These are phyloP conservation scores for Lycophotia porphyrea DNA, from an alignment of 2,888 invertebrate genomes.

Conservation along the genomic window DNA sequence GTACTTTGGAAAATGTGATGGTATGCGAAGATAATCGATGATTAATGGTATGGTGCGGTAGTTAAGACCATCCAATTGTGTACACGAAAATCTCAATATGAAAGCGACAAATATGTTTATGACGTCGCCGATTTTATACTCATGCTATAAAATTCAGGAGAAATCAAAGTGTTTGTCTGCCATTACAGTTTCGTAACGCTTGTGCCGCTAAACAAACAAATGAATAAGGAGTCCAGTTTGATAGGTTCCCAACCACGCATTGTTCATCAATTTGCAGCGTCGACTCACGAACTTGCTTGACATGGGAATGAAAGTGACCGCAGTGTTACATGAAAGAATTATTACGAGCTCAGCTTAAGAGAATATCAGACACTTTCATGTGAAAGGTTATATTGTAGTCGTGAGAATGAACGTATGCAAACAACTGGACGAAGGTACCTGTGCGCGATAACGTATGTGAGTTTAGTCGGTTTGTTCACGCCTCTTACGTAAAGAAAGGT, in stretches of 20 bases:
- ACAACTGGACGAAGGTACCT: slow-evolving; percentile 71
- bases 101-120: slow-evolving; percentile 48
- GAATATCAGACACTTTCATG: slow-evolving; percentile 79
- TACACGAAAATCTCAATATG: slow-evolving; percentile 50
- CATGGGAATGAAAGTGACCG: slow-evolving; percentile 76
- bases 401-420: slow-evolving; percentile 83
- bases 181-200: slow-evolving; percentile 69
- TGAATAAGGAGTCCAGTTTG: slow-evolving; percentile 66
- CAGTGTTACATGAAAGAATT: slow-evolving; percentile 66
- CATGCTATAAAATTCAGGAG: slow-evolving; percentile 31
- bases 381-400: slow-evolving; percentile 79
- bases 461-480: slow-evolving; percentile 81
- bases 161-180: slow-evolving; percentile 58
- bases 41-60: slow-evolving; percentile 49
- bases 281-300: slow-evolving; percentile 70
- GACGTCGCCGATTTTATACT: slow-evolving; percentile 41
- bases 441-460: slow-evolving; percentile 67
- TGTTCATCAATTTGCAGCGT: slow-evolving; percentile 73
- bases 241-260: slow-evolving; percentile 68
- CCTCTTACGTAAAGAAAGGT: slow-evolving; percentile 85
- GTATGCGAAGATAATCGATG: slow-evolving; percentile 58
- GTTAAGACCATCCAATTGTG: slow-evolving; percentile 48
- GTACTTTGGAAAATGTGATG: slow-evolving; percentile 39
- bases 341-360: slow-evolving; percentile 71
- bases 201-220: slow-evolving; percentile 59